phyloP scores from a whole-genome alignment of 2,888 invertebrate genomes.

The Aspidiotus destructor region DNA sequence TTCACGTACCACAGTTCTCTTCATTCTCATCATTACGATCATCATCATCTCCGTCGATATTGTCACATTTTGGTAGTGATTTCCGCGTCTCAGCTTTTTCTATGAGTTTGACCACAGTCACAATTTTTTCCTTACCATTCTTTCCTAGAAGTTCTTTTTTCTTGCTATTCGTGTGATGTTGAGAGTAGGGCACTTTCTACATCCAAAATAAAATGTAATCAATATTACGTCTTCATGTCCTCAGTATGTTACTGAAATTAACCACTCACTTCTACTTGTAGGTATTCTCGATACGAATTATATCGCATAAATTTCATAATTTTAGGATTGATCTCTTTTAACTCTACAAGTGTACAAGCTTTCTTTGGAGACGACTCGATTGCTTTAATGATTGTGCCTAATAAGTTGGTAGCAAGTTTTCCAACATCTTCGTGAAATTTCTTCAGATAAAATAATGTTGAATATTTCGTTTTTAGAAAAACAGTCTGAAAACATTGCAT shows the following conservation, averaged over 20 bases:
- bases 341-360: not conserved
- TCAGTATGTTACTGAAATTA: too few relatives aligned
- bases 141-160: slow-evolving; percentile 39
- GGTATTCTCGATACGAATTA: not conserved
- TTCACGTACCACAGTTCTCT: too few relatives aligned
- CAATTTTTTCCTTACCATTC: slow-evolving; percentile 45
- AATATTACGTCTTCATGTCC: too few relatives aligned
- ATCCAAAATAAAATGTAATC: too few relatives aligned
- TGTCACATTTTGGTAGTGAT: not conserved
- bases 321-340: not conserved
- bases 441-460: not conserved
- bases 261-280: not conserved
- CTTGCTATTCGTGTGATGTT: too few relatives aligned
- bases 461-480: not conserved
- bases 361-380: not conserved
- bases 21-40: not conserved
- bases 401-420: not conserved
- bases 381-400: not conserved
- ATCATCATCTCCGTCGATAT: not conserved
- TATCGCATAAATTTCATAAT: not conserved
- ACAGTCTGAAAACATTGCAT: not conserved
- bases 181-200: too few relatives aligned
- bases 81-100: slow-evolving; percentile 7
- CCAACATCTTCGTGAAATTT: not conserved
- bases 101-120: slow-evolving; percentile 44